phyloP scores from a whole-genome alignment of 2,797 vertebrate genomes.

The Propithecus perrieri region DNA sequence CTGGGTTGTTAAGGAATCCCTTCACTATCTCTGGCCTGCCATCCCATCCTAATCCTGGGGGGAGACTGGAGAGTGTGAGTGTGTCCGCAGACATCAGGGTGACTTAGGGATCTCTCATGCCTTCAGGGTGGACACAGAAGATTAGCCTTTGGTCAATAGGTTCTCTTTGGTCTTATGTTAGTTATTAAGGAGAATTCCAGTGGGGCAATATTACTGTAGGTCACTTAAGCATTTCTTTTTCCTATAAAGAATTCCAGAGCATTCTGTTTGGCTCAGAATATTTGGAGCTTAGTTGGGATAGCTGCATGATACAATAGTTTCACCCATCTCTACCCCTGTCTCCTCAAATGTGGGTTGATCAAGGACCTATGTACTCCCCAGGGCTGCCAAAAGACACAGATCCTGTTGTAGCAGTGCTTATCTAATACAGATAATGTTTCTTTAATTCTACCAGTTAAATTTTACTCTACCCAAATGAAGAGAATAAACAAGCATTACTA shows the following conservation, averaged over 20 bases:
- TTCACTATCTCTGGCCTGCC: background rate
- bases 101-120: background rate
- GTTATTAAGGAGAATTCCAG: background rate
- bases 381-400: background rate
- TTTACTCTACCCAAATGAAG: background rate
- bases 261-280: conserved; percentile 9
- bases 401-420: background rate
- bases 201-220: background rate
- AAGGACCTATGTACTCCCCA: no score
- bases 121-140: background rate
- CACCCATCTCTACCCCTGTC: background rate
- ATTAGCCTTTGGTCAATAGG: background rate
- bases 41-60: background rate
- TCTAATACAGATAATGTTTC: background rate
- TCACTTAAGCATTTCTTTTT: background rate
- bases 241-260: background rate
- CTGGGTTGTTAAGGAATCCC: background rate
- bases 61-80: background rate
- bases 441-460: background rate
- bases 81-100: background rate
- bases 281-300: background rate
- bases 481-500: background rate
- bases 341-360: background rate
- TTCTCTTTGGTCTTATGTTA: background rate
- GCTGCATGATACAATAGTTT: background rate